These are phyloP conservation scores for Polydrusus pterygomalis DNA, from an alignment of 2,888 invertebrate genomes.

Conservation along the genomic window DNA sequence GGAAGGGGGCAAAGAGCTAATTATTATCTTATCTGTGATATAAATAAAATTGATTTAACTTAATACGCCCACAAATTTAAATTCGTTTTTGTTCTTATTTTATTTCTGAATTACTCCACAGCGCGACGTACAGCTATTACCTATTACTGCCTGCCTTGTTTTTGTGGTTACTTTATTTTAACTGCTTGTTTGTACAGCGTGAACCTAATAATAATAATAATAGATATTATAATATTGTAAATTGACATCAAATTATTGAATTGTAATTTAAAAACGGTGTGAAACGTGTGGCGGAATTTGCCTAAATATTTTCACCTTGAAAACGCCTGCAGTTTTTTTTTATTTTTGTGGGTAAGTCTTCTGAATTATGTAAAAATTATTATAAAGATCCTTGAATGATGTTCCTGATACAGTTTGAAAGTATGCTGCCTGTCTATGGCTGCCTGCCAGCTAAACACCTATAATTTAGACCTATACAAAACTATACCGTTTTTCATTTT, in stretches of 20 bases:
- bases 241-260: neutral
- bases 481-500: neutral
- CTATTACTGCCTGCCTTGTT: no score
- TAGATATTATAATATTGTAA: no score
- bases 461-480: neutral
- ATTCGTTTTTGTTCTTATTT: no score
- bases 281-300: neutral
- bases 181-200: neutral
- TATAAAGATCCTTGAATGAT: conserved; percentile 15
- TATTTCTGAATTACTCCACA: no score
- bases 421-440: neutral
- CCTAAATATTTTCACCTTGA: conserved; percentile 8
- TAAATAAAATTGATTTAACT: no score
- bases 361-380: conserved; percentile 5
- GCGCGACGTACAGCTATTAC: no score
- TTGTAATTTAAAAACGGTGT: neutral
- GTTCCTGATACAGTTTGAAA: neutral
- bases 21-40: neutral
- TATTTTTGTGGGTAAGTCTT: conserved; percentile 17
- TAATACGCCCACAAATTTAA: neutral
- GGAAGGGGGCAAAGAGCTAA: no score
- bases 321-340: neutral
- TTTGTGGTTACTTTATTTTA: no score
- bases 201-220: no score
- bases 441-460: no score